Evolutionary conservation across 2,113 vertebrate species (phyloP).

Genomic region (Macquaria ambigua): DNA sequence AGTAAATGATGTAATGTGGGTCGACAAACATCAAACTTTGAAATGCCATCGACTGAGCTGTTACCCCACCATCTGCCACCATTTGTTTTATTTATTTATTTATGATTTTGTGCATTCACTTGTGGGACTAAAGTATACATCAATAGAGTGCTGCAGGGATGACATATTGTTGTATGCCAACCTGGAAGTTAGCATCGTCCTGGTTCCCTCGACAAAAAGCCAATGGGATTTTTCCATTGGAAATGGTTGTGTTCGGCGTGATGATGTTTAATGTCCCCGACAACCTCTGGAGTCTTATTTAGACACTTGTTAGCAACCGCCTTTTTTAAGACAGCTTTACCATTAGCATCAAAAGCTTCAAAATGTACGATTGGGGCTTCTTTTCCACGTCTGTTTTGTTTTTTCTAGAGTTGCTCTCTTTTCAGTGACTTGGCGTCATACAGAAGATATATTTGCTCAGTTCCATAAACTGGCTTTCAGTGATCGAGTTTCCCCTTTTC

Average conservation of each 20-base stretch:
- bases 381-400: conserved; percentile 3
- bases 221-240: too few relatives aligned
- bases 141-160: too few relatives aligned
- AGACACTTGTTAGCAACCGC: too few relatives aligned
- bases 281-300: too few relatives aligned
- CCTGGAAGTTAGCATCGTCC: too few relatives aligned
- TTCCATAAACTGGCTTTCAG: conserved; percentile 42
- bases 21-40: background rate
- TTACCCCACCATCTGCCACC: background rate
- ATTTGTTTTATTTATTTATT: background rate
- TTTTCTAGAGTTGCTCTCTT: conserved; percentile 11
- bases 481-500: conserved; percentile 46
- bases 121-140: background rate
- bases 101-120: background rate
- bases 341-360: too few relatives aligned
- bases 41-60: background rate
- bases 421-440: conserved; percentile 20
- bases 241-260: too few relatives aligned
- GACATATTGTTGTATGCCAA: too few relatives aligned
- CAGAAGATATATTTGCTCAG: conserved; percentile 40
- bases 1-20: background rate
- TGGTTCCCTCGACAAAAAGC: too few relatives aligned
- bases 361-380: background rate
- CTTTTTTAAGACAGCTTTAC: too few relatives aligned
- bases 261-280: too few relatives aligned